Evolutionary conservation across 2,113 vertebrate genomes (phyloP).

Genomic region (Coregonus clupeaformis): DNA sequence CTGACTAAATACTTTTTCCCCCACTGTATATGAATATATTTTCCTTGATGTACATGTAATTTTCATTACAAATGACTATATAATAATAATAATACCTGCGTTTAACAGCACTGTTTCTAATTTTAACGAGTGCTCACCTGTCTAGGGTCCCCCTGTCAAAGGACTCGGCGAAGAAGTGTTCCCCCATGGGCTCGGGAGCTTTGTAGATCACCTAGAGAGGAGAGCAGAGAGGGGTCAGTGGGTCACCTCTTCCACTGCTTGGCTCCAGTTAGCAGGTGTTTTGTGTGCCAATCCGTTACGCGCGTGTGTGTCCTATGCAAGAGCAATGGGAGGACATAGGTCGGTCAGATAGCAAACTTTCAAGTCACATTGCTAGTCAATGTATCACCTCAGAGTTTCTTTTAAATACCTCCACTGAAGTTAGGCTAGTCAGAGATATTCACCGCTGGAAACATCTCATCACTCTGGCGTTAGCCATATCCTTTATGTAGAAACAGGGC

Average conservation of each 20-base stretch:
- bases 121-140: conserved; percentile 78
- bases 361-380: neutral
- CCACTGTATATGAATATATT: no score
- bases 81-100: neutral
- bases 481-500: no score
- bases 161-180: conserved; percentile 89
- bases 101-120: no score
- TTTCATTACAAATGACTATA: no score
- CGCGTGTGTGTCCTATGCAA: neutral
- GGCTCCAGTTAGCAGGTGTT: no score
- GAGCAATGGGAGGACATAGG: neutral
- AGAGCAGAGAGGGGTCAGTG: neutral
- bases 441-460: no score
- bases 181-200: conserved; percentile 89
- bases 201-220: conserved; percentile 87
- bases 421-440: neutral
- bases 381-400: neutral
- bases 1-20: no score
- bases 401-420: neutral
- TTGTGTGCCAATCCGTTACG: neutral
- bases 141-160: conserved; percentile 93
- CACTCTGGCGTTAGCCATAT: no score
- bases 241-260: neutral
- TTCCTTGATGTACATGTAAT: no score
- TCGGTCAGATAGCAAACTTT: neutral